Evolutionary conservation across 1,140 invertebrate genomes (phyloP), one percentile per base, ranked within the genome.

Genomic region (Caenorhabditis briggsae): DNA sequence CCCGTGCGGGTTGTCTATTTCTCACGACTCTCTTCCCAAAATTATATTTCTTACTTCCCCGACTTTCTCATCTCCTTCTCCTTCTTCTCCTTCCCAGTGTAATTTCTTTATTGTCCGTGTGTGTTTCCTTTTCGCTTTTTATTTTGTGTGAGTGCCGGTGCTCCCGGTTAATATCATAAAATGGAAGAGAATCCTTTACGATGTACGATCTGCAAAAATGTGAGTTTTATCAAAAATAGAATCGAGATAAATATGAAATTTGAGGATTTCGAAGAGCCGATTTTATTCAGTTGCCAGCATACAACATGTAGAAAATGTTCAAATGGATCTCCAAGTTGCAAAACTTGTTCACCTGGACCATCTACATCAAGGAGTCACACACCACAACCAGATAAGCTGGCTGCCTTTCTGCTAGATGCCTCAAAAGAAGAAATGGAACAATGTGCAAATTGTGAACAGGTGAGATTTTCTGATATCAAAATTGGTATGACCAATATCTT

Each of bases 391-490:
- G 90, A 91, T 82, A 48, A 46, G 12, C 48, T 91, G 14, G 74
- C 92, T 14, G 74, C 78, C 20, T 92, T 90, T 65, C 41, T 92
- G 12, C 74, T 92, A 2, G 91, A 92, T 82, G 87, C 88, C 56
- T 90, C 91, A 12, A 58, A 88, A 25, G 91, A 92, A 85, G 70
- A 64, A 12, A 88, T 90, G 23, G 91, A 92, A 82, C 43, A 85
- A 25, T 92, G 91, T 59, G 91, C 91, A n/a, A 92, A 92, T 87
- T 92, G 91, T 87, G 91, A 92, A 82, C 46, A 74, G 43, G 90
- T 92, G 23, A 89, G 50, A 53, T 11, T 82, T 58, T 90, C 0
- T 8, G 41, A 55, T 56, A 14, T 53, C 50, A 16, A 53, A 53
- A 53, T 14, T 53, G 50, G 11, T 53, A 11, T 14, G 2, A 8